phyloP scores from a whole-genome alignment of 2,888 invertebrate species.

The Philhelius pedissequus region DNA sequence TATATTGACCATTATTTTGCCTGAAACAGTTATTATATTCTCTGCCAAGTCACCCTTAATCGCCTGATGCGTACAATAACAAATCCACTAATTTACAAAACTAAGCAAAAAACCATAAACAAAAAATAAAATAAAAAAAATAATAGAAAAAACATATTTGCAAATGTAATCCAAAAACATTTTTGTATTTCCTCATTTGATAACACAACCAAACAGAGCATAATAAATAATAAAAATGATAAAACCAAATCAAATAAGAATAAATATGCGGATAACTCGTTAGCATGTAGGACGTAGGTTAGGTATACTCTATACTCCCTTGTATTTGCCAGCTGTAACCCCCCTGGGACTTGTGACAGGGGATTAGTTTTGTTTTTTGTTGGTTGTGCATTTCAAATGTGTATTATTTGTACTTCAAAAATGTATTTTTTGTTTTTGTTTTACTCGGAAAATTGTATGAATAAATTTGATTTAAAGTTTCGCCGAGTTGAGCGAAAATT shows the following conservation, averaged over 20 bases:
- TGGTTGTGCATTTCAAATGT: conserved; percentile 32
- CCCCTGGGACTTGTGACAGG: background rate
- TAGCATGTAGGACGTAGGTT: background rate
- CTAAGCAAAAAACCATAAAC: background rate
- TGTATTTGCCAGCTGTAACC: background rate
- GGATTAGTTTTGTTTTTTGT: background rate
- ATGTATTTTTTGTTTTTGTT: conserved; percentile 16
- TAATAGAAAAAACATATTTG: conserved; percentile 21
- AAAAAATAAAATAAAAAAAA: background rate
- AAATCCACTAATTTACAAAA: background rate
- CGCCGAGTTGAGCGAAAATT: conserved; percentile 54
- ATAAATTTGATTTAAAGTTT: conserved; percentile 49
- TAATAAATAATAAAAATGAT: conserved; percentile 54
- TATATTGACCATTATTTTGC: no score
- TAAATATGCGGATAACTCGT: background rate
- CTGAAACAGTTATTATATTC: no score
- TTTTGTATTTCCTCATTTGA: conserved; percentile 53
- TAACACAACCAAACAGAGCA: conserved; percentile 39
- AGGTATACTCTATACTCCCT: no score
- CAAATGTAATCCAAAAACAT: conserved; percentile 47
- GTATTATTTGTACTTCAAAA: background rate
- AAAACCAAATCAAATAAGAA: conserved; percentile 42
- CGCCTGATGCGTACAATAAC: background rate
- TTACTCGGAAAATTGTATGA: conserved; percentile 22
- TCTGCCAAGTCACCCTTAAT: background rate